These are phyloP conservation scores for Caenorhabditis panamensis DNA, from an alignment of 2,888 invertebrate species.

Conservation along the genomic window DNA sequence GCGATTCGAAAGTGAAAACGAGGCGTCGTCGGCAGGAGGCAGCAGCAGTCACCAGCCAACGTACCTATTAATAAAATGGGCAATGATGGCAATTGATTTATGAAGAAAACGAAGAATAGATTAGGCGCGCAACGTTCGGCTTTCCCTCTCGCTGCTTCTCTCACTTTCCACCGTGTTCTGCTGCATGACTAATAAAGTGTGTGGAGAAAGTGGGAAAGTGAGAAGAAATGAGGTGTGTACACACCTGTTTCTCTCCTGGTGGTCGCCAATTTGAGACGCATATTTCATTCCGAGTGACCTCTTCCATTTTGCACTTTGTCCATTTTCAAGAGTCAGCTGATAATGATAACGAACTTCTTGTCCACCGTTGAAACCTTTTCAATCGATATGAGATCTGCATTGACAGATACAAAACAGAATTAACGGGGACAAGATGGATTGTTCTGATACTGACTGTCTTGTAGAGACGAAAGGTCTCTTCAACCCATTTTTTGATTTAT, in stretches of 20 bases:
- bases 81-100: slow-evolving; percentile 59
- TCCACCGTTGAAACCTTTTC: slow-evolving; percentile 1
- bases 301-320: not conserved
- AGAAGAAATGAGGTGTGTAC: slow-evolving; percentile 28
- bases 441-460: slow-evolving; percentile 7
- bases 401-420: slow-evolving; percentile 13
- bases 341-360: slow-evolving; percentile 11
- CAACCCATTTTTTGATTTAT: slow-evolving; percentile 28
- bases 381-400: slow-evolving; percentile 11
- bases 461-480: slow-evolving; percentile 4
- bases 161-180: slow-evolving; percentile 25
- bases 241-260: not conserved
- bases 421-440: slow-evolving; percentile 9
- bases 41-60: slow-evolving; percentile 30
- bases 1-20: slow-evolving; percentile 54
- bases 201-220: slow-evolving; percentile 23
- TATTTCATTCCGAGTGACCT: not conserved
- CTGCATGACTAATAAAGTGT: slow-evolving; percentile 46
- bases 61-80: slow-evolving; percentile 60
- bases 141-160: slow-evolving; percentile 12
- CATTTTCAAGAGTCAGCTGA: slow-evolving; percentile 29
- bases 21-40: slow-evolving; percentile 44
- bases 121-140: slow-evolving; percentile 48
- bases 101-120: slow-evolving; percentile 51
- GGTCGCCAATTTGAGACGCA: slow-evolving; percentile 10